Conservation (phyloP, 1,140 invertebrate genomes). For the Microplitis demolitor region DNA sequence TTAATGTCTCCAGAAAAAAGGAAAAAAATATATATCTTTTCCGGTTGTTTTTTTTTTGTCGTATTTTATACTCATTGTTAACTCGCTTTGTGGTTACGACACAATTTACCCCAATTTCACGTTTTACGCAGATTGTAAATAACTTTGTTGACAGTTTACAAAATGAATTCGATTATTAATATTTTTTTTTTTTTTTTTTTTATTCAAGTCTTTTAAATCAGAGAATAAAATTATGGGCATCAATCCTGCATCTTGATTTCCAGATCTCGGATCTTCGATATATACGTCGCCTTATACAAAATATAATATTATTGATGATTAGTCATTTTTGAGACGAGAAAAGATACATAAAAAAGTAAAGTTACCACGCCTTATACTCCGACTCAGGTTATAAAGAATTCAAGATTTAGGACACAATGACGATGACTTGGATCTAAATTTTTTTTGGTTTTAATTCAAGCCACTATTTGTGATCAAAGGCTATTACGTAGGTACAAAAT, state of each 20-base stretch:
- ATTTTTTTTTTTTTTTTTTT: no score
- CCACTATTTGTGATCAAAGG: no score
- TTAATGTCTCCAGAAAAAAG: conserved; percentile 39
- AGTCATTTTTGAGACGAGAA: conserved; percentile 61
- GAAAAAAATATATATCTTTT: neutral
- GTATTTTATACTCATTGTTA: neutral
- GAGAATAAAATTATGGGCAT: no score
- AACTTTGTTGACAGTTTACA: conserved; percentile 23
- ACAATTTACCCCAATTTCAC: conserved; percentile 25
- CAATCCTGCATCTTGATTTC: no score
- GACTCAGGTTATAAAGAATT: conserved; percentile 41
- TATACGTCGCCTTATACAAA: no score
- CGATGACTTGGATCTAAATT: neutral
- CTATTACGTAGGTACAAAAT: no score
- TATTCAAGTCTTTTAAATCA: no score
- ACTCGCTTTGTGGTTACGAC: conserved; percentile 7
- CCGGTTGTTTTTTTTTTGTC: neutral
- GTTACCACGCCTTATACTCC: conserved; percentile 49
- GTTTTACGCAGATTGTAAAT: conserved; percentile 7
- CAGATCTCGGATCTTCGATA: no score
- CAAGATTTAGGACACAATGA: conserved; percentile 54
- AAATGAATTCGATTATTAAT: conserved; percentile 25
- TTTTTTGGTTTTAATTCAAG: no score
- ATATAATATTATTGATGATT: conserved; percentile 50
- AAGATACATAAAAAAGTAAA: conserved; percentile 39